Conservation (phyloP, 2,888 invertebrate genomes). For the Oscheius sp. region DNA sequence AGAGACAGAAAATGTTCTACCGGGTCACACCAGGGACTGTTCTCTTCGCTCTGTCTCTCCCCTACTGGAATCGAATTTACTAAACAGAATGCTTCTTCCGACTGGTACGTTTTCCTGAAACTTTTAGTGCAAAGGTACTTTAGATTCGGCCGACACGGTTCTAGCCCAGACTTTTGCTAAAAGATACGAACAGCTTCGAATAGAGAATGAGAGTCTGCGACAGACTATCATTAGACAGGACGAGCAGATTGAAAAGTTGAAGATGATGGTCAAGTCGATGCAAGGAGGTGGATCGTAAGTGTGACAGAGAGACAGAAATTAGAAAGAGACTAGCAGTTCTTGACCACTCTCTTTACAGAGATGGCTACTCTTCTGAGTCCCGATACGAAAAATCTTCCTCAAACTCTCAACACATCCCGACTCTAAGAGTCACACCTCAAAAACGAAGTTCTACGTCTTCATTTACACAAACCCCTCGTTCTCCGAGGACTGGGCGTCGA, state of each 20-base stretch:
- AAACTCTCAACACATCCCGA: conserved; percentile 17
- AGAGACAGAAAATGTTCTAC: conserved; percentile 15
- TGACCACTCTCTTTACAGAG: background rate
- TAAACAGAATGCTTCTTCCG: conserved; percentile 12
- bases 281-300: conserved; percentile 24
- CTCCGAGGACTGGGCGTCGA: background rate
- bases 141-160: conserved; percentile 20
- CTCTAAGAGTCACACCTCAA: conserved; percentile 35
- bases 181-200: conserved; percentile 22
- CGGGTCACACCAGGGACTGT: conserved; percentile 17
- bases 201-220: conserved; percentile 28
- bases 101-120: conserved; percentile 7
- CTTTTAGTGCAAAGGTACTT: background rate
- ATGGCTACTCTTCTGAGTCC: conserved; percentile 34
- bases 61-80: conserved; percentile 8
- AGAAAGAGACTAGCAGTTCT: too few relatives aligned
- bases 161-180: conserved; percentile 23
- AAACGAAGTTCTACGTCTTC: conserved; percentile 28
- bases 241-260: conserved; percentile 28
- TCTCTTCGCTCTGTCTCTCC: conserved; percentile 26
- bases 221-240: conserved; percentile 23
- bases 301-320: too few relatives aligned
- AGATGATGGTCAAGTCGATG: conserved; percentile 25
- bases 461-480: conserved; percentile 23
- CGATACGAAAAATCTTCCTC: conserved; percentile 32